phyloP scores from a whole-genome alignment of 64 coral and sea anemone species.

The Hydrozoanthus tunicans region DNA sequence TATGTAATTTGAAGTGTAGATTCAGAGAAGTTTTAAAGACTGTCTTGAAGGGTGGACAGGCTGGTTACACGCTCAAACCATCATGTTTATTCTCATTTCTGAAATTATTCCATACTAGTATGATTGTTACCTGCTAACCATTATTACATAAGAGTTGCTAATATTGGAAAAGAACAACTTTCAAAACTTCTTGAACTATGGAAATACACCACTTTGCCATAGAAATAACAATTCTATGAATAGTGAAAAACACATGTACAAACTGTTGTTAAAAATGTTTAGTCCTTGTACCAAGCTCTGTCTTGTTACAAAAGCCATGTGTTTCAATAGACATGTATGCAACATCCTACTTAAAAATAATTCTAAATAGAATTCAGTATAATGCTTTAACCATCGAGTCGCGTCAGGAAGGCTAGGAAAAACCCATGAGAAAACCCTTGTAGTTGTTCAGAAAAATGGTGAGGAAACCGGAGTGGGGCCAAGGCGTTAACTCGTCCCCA shows the following conservation, averaged over 20 bases:
- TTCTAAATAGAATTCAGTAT: not conserved
- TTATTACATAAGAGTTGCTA: too few relatives aligned
- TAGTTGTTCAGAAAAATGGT: not conserved
- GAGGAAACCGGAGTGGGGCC: not conserved
- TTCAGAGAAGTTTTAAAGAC: too few relatives aligned
- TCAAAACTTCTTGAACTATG: too few relatives aligned
- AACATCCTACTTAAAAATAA: not conserved
- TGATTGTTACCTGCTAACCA: too few relatives aligned
- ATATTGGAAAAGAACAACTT: too few relatives aligned
- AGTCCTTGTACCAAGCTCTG: not conserved
- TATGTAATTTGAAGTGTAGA: too few relatives aligned
- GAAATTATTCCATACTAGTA: too few relatives aligned
- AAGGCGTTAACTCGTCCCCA: not conserved
- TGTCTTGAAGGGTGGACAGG: too few relatives aligned
- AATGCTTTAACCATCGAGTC: not conserved
- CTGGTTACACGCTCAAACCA: too few relatives aligned
- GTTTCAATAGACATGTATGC: not conserved
- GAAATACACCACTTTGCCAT: too few relatives aligned
- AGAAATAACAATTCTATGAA: not conserved
- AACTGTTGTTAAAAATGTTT: not conserved
- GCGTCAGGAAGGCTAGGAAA: not conserved
- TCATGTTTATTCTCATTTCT: too few relatives aligned
- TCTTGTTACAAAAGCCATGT: not conserved
- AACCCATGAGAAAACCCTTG: not conserved
- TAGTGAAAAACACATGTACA: not conserved